Conservation (phyloP, 2,797 vertebrate genomes). For the Enteromius argenteus region DNA sequence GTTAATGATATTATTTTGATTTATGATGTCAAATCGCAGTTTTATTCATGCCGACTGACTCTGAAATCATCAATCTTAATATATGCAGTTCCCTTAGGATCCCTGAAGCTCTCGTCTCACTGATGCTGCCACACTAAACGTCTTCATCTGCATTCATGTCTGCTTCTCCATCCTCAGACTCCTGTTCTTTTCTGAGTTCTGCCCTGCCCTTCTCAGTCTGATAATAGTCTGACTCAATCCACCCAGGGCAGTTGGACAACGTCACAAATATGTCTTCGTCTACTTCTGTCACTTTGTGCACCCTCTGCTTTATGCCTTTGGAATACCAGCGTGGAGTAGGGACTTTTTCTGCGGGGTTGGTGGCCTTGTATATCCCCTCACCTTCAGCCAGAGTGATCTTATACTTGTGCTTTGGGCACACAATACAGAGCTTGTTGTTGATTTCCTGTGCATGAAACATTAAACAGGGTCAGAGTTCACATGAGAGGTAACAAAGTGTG, state of each 20-base stretch:
- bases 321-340: slow-evolving; percentile 83
- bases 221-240: slow-evolving; percentile 89
- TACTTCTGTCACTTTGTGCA: slow-evolving; percentile 80
- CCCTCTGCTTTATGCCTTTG: slow-evolving; percentile 91
- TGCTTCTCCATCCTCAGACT: neutral
- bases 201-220: slow-evolving; percentile 84
- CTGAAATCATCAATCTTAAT: slow-evolving; percentile 37
- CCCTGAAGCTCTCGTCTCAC: slow-evolving; percentile 18
- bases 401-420: slow-evolving; percentile 95
- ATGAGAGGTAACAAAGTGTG: slow-evolving; percentile 49
- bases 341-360: slow-evolving; percentile 74
- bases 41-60: slow-evolving; percentile 10
- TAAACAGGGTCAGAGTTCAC: neutral
- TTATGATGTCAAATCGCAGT: slow-evolving; percentile 15
- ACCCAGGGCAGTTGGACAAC: slow-evolving; percentile 74
- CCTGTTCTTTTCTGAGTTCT: slow-evolving; percentile 57
- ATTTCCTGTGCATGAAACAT: slow-evolving; percentile 80
- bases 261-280: slow-evolving; percentile 86
- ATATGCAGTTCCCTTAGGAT: slow-evolving; percentile 32
- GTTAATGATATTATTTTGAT: slow-evolving; percentile 1
- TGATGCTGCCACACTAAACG: neutral
- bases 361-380: slow-evolving; percentile 86
- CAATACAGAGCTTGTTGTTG: slow-evolving; percentile 85
- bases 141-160: slow-evolving; percentile 35
- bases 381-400: slow-evolving; percentile 88